Evolutionary conservation across 2,113 vertebrate genomes (phyloP), one percentile per base, ranked within the genome.

Genomic region (Hypomesus transpacificus): DNA sequence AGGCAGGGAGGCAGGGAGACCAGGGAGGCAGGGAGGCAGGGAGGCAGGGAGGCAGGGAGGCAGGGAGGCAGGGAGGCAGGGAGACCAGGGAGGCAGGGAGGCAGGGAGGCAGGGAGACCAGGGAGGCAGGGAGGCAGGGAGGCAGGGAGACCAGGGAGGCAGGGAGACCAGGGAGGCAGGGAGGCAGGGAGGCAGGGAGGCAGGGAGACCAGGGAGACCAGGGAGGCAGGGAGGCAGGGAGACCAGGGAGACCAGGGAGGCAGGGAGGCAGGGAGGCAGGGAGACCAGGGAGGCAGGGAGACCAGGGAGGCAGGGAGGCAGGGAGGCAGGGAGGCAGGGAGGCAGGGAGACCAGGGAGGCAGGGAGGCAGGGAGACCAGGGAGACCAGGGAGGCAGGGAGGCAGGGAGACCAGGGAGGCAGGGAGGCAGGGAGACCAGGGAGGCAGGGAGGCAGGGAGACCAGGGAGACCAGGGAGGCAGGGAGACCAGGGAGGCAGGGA

Each of bases 371-470:
- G n/a, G n/a, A n/a, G n/a, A n/a, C n/a, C n/a, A n/a, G n/a, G n/a
- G n/a, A n/a, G n/a, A n/a, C n/a, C 54, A 73, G 34, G 63, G 68
- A 65, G 73, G 66, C 68, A 66, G 28, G 3, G 51, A n/a, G n/a
- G n/a, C n/a, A n/a, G n/a, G n/a, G n/a, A n/a, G n/a, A n/a, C n/a
- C 54, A 73, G 34, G 63, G 68, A 65, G 73, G 66, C 68, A 66
- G 28, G 3, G 51, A n/a, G n/a, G n/a, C n/a, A n/a, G n/a, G n/a
- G n/a, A n/a, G n/a, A n/a, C n/a, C 54, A 73, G 34, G 63, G 68
- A 65, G 73, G 66, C 68, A 66, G 28, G 3, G 51, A n/a, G n/a
- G n/a, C n/a, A n/a, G n/a, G n/a, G n/a, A n/a, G n/a, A n/a, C n/a
- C n/a, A n/a, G n/a, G n/a, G n/a, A n/a, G n/a, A n/a, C n/a, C 54